These are phyloP conservation scores for Macrochelys suwanniensis DNA, from an alignment of 2,797 vertebrate species.

Conservation along the genomic window DNA sequence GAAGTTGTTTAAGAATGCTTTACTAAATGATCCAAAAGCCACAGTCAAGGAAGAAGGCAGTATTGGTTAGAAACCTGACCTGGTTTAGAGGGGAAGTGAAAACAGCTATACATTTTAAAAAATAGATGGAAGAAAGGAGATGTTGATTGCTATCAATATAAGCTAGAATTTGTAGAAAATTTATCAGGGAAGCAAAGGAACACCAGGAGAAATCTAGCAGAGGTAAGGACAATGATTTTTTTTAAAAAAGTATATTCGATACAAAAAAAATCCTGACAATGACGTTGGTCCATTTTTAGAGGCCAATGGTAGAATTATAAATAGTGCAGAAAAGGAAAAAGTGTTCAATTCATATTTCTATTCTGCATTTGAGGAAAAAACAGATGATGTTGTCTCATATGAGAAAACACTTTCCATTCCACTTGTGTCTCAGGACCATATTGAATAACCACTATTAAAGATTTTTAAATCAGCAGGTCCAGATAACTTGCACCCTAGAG, in stretches of 20 bases:
- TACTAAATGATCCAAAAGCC: not conserved
- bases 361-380: not conserved
- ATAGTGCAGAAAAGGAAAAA: not conserved
- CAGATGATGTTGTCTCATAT: not conserved
- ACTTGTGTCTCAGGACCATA: not conserved
- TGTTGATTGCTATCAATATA: rapidly evolving
- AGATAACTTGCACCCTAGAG: not conserved
- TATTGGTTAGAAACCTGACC: not conserved
- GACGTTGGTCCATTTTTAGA: not conserved
- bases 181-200: not conserved
- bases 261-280: not conserved
- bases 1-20: not conserved
- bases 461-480: not conserved
- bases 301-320: not conserved
- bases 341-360: not conserved
- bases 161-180: not conserved
- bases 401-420: not conserved
- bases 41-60: not conserved
- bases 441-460: not conserved
- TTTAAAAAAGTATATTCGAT: not conserved
- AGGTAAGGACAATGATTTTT: not conserved
- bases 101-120: not conserved
- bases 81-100: not conserved
- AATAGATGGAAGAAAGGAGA: not conserved
- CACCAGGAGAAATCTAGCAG: not conserved